Conservation (phyloP, 2,113 vertebrate species). For the Egretta garzetta region DNA sequence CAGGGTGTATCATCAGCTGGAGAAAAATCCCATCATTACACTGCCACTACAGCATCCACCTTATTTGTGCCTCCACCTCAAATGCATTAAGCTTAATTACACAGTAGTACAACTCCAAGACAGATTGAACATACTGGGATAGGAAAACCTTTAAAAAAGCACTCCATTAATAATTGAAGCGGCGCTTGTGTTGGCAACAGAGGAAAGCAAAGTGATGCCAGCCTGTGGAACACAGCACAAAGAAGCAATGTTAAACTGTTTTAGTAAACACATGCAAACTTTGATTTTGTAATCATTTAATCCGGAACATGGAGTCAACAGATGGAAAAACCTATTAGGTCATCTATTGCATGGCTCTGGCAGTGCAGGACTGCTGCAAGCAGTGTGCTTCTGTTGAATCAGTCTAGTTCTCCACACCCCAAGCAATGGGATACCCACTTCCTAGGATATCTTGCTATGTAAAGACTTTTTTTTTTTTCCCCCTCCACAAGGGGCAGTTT, state of each 20-base stretch:
- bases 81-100: slow-evolving; percentile 46
- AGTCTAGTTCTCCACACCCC: background rate
- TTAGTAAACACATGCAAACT: background rate
- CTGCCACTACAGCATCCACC: background rate
- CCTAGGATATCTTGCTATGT: background rate
- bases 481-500: background rate
- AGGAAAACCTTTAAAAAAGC: background rate
- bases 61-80: slow-evolving; percentile 6
- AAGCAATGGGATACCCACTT: background rate
- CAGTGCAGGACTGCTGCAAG: background rate
- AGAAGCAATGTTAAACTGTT: background rate
- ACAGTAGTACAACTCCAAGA: slow-evolving; percentile 12
- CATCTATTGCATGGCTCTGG: background rate
- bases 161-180: background rate
- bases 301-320: background rate
- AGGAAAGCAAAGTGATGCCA: background rate
- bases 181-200: background rate
- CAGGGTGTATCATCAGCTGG: background rate
- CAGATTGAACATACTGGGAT: background rate
- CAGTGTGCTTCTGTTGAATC: background rate
- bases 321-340: background rate
- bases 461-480: background rate
- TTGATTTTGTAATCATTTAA: background rate
- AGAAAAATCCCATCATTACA: background rate
- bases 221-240: background rate